phyloP scores from a whole-genome alignment of 2,888 invertebrate genomes.

The Ochropleura leucogaster region DNA sequence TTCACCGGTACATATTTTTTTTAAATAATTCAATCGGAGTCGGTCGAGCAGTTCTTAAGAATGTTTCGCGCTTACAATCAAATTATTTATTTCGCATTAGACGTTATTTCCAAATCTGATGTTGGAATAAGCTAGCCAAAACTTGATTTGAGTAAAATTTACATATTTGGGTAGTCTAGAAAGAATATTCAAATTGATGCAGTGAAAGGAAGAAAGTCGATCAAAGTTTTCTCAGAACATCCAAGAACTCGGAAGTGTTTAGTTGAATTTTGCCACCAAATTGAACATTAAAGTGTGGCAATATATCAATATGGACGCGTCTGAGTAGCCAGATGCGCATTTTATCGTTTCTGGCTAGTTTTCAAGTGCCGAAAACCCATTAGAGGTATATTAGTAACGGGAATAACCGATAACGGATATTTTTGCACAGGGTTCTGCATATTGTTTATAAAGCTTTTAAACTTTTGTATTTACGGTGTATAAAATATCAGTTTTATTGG shows the following conservation, averaged over 20 bases:
- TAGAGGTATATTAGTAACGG: slow-evolving; percentile 84
- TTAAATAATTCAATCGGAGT: slow-evolving; percentile 6
- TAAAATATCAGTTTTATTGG: slow-evolving; percentile 1
- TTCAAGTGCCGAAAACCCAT: slow-evolving; percentile 89
- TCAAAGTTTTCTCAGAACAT: slow-evolving; percentile 57
- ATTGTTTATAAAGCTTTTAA: slow-evolving; percentile 31
- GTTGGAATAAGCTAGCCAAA: slow-evolving; percentile 20
- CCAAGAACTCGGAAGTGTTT: slow-evolving; percentile 72
- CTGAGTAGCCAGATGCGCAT: slow-evolving; percentile 86
- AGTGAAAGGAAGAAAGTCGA: slow-evolving; percentile 24
- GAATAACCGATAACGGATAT: slow-evolving; percentile 80
- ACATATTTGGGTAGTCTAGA: slow-evolving; percentile 18
- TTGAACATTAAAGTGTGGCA: slow-evolving; percentile 82
- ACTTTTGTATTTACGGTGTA: slow-evolving; percentile 1
- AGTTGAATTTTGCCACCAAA: slow-evolving; percentile 81
- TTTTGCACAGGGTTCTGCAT: slow-evolving; percentile 72
- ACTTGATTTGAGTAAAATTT: slow-evolving; percentile 20
- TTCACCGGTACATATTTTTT: neutral
- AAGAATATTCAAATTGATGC: slow-evolving; percentile 30
- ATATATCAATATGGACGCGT: slow-evolving; percentile 82
- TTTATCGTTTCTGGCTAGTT: slow-evolving; percentile 89
- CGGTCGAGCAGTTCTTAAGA: slow-evolving; percentile 24
- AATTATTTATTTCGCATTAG: slow-evolving; percentile 19
- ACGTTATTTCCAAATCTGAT: slow-evolving; percentile 17
- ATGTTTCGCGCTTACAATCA: slow-evolving; percentile 18